These are phyloP conservation scores for Crocuta crocuta DNA, from an alignment of 2,113 vertebrate species.

Conservation along the genomic window DNA sequence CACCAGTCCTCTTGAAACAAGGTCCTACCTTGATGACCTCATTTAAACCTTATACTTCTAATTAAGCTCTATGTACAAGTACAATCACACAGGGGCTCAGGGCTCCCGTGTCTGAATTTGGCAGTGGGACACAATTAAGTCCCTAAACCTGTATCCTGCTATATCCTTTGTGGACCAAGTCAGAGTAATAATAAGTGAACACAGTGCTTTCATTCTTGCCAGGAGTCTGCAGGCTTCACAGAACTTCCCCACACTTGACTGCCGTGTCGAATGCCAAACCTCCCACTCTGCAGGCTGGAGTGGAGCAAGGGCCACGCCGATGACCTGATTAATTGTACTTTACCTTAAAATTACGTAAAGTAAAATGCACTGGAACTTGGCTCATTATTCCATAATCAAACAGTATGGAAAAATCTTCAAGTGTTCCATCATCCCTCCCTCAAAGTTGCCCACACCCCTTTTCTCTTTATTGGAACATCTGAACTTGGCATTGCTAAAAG, in stretches of 20 bases:
- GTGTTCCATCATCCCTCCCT: background rate
- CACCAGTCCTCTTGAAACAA: background rate
- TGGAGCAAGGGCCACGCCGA: background rate
- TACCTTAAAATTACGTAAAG: background rate
- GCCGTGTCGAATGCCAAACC: fast-evolving
- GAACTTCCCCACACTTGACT: background rate
- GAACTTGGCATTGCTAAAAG: background rate
- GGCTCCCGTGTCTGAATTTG: background rate
- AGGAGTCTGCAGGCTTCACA: background rate
- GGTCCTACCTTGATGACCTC: background rate
- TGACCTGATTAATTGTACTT: background rate
- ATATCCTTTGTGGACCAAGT: background rate
- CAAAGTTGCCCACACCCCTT: background rate
- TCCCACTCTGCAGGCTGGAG: too few relatives aligned
- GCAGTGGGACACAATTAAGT: background rate
- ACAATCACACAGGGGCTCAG: background rate
- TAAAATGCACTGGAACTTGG: background rate
- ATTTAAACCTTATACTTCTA: background rate
- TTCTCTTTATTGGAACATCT: background rate
- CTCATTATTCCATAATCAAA: background rate
- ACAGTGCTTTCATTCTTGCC: fast-evolving
- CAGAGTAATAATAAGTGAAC: background rate
- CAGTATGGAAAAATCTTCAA: background rate
- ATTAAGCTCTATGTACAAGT: background rate
- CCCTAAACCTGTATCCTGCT: background rate